phyloP scores from a whole-genome alignment of 2,797 vertebrate genomes.

The Buceros bicornis region DNA sequence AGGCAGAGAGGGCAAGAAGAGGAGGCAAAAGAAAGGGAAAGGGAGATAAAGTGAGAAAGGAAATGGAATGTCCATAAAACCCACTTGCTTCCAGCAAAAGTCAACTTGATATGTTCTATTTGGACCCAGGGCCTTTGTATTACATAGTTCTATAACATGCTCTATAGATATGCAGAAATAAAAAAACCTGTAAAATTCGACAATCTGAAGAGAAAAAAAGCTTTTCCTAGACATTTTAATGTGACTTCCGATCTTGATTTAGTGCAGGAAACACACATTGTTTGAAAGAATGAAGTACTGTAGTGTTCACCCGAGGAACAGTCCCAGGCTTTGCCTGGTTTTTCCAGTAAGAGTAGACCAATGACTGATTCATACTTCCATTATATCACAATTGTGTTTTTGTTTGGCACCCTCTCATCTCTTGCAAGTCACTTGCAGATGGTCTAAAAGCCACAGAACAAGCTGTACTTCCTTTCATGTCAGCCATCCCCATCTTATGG shows the following conservation, averaged over 20 bases:
- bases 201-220: not conserved
- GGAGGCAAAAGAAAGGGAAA: not conserved
- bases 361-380: slow-evolving; percentile 72
- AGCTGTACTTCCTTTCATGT: slow-evolving; percentile 79
- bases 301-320: slow-evolving; percentile 36
- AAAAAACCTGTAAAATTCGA: not conserved
- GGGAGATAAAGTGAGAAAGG: not conserved
- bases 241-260: slow-evolving; percentile 40
- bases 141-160: not conserved
- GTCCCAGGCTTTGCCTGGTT: not conserved
- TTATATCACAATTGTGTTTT: slow-evolving; percentile 74
- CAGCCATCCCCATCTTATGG: slow-evolving; percentile 73
- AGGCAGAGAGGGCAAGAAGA: not conserved
- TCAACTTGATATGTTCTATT: not conserved
- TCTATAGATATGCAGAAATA: slow-evolving; percentile 8
- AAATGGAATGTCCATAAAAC: not conserved
- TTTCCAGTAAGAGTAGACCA: slow-evolving; percentile 69
- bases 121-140: not conserved
- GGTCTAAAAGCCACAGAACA: slow-evolving; percentile 79
- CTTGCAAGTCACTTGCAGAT: slow-evolving; percentile 78
- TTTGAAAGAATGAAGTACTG: slow-evolving; percentile 49
- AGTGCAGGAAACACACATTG: slow-evolving; percentile 27
- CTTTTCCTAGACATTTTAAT: not conserved
- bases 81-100: slow-evolving; percentile 30
- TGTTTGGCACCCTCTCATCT: slow-evolving; percentile 74